phyloP scores from a whole-genome alignment of 2,888 invertebrate genomes.

The Fissipunctia ypsillon region DNA sequence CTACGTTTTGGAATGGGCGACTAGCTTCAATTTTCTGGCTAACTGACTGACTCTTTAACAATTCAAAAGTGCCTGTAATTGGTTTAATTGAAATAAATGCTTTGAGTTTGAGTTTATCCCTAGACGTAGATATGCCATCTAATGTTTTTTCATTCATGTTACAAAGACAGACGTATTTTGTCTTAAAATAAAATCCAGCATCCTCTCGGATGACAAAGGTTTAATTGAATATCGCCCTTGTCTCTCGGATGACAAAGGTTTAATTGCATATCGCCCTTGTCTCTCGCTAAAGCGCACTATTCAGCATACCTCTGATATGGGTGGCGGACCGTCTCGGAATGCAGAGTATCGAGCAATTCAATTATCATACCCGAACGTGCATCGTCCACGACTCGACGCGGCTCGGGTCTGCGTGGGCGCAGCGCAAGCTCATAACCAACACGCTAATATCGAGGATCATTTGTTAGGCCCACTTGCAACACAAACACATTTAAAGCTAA shows the following conservation, averaged over 20 bases:
- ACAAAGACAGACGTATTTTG: background rate
- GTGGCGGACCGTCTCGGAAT: conserved; percentile 51
- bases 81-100: too few relatives aligned
- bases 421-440: conserved; percentile 16
- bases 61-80: too few relatives aligned
- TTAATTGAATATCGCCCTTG: background rate
- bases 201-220: background rate
- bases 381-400: conserved; percentile 26
- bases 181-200: background rate
- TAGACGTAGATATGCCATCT: background rate
- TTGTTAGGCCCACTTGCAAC: background rate
- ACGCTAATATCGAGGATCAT: conserved; percentile 15
- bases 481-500: background rate
- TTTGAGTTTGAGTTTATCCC: too few relatives aligned
- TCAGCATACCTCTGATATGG: conserved; percentile 29
- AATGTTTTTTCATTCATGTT: background rate
- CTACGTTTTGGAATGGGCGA: too few relatives aligned
- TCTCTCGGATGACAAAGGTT: background rate
- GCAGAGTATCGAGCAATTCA: conserved; percentile 56
- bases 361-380: conserved; percentile 62
- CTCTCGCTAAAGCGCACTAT: background rate
- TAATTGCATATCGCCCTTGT: background rate
- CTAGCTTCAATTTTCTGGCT: too few relatives aligned
- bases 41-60: too few relatives aligned
- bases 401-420: conserved; percentile 45